phyloP scores from a whole-genome alignment of 2,888 invertebrate genomes.

The Platycheirus rosarum region DNA sequence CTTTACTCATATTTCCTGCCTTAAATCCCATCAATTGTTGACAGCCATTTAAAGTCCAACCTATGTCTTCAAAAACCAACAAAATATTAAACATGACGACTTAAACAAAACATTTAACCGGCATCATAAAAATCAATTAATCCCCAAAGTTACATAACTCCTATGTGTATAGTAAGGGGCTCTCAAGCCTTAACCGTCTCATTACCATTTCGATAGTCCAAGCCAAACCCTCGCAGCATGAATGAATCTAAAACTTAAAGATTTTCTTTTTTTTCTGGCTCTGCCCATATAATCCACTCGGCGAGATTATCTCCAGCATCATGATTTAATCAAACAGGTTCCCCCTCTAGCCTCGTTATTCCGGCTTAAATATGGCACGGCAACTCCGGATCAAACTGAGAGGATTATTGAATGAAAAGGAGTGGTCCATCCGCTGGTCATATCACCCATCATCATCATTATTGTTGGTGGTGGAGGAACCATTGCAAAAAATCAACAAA shows the following conservation, averaged over 20 bases:
- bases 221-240: constrained; percentile 62
- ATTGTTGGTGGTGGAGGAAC: constrained; percentile 13
- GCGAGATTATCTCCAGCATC: constrained; percentile 53
- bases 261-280: constrained; percentile 17
- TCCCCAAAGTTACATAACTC: constrained; percentile 40
- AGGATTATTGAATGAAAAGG: constrained; percentile 71
- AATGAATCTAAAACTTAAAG: constrained; percentile 46
- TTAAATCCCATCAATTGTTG: constrained; percentile 2
- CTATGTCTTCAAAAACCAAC: background rate
- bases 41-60: constrained; percentile 3
- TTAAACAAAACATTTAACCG: constrained; percentile 19
- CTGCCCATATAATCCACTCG: constrained; percentile 15
- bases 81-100: background rate
- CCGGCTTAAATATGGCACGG: constrained; percentile 42
- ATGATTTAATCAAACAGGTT: constrained; percentile 56
- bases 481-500: constrained; percentile 16
- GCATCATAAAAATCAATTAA: constrained; percentile 26
- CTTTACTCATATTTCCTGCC: background rate
- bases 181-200: constrained; percentile 11
- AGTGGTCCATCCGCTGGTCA: constrained; percentile 64
- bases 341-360: constrained; percentile 21
- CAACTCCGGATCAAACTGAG: constrained; percentile 15
- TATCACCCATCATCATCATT: constrained; percentile 50
- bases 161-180: constrained; percentile 15
- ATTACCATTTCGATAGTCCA: constrained; percentile 31